Percentiles rank a stretch among this genome's conserved stretches.
phyloP scores from a whole-genome alignment of 2,888 invertebrate species.

The Poecilobothrus nobilitatus region DNA sequence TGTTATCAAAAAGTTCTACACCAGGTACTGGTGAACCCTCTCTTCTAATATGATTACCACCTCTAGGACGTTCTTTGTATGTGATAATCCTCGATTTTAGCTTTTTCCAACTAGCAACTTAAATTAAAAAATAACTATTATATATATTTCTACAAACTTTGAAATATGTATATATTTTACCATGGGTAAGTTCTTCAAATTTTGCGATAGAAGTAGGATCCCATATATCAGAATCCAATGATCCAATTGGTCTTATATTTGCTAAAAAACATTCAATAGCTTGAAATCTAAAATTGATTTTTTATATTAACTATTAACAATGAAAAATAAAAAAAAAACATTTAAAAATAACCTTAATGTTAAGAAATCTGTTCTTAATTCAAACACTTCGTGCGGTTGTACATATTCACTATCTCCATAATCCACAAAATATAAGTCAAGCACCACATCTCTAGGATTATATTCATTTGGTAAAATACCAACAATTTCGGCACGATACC shows the following conservation, averaged over 20 bases:
- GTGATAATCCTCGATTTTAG: conserved; percentile 66
- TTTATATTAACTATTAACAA: conserved; percentile 1
- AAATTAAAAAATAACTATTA: conserved; percentile 23
- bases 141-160: too few relatives aligned
- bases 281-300: conserved; percentile 46
- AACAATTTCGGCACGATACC: conserved; percentile 52
- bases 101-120: conserved; percentile 71
- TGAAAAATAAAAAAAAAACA: background rate
- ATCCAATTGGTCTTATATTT: conserved; percentile 55
- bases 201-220: conserved; percentile 53
- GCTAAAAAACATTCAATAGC: conserved; percentile 82
- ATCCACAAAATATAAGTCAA: conserved; percentile 74
- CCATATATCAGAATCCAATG: conserved; percentile 49
- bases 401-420: conserved; percentile 76
- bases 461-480: conserved; percentile 55
- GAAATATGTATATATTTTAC: too few relatives aligned
- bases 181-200: conserved; percentile 63
- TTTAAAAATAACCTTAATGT: conserved; percentile 34
- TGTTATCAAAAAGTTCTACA: conserved; percentile 64
- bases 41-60: conserved; percentile 37
- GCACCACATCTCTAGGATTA: conserved; percentile 52
- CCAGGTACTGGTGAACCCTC: conserved; percentile 68
- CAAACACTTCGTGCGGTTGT: conserved; percentile 56
- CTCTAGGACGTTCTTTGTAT: conserved; percentile 53
- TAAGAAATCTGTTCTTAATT: conserved; percentile 60